A percentile compares a stretch with the other conserved stretches of the same genome.
phyloP scores from a whole-genome alignment of 53 echinoderm and acorn worm genomes.

The Patiria pectinifera region DNA sequence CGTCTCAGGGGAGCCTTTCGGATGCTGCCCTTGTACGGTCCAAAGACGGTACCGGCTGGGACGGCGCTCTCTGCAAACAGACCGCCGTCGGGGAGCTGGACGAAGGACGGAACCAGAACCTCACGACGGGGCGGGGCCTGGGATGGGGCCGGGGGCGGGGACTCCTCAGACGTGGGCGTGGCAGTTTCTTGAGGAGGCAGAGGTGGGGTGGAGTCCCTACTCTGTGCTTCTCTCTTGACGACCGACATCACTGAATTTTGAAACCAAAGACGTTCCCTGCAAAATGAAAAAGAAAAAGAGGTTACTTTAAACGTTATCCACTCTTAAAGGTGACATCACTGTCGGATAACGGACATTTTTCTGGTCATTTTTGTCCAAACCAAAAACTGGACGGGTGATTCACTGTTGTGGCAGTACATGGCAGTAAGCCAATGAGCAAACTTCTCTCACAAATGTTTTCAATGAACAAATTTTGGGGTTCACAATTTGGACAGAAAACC shows the following conservation, averaged over 20 bases:
- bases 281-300: background rate
- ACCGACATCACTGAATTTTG: background rate
- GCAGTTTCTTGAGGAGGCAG: background rate
- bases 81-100: slow-evolving; percentile 29
- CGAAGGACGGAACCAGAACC: slow-evolving; percentile 20
- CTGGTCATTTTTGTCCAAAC: no score
- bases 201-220: background rate
- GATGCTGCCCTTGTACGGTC: slow-evolving; percentile 52
- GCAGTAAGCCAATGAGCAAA: no score
- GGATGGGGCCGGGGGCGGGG: background rate
- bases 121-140: background rate
- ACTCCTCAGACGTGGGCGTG: background rate
- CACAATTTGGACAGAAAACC: no score
- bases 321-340: no score
- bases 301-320: no score
- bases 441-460: no score
- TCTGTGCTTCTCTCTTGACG: background rate
- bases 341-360: no score
- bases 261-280: background rate
- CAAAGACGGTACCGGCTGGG: slow-evolving; percentile 25
- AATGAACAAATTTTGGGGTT: no score
- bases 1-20: background rate
- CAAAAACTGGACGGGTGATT: no score
- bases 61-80: slow-evolving; percentile 33
- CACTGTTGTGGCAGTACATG: no score